These are phyloP conservation scores for Ophonus ardosiacus DNA, from an alignment of 2,888 invertebrate species.

Conservation along the genomic window DNA sequence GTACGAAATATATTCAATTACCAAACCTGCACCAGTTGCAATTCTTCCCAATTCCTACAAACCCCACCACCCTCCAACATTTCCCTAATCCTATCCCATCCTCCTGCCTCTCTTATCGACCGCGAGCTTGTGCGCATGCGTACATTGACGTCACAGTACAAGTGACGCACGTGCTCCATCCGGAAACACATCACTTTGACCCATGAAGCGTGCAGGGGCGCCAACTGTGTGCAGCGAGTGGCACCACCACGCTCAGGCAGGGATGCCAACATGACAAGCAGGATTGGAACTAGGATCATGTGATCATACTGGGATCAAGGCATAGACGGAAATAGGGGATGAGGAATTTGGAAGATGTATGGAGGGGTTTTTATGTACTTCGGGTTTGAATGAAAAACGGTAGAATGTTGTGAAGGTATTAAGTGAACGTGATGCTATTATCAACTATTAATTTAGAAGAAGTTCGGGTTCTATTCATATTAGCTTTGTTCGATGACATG, in stretches of 20 bases:
- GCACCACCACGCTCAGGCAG: slow-evolving; percentile 8
- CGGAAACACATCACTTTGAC: slow-evolving; percentile 61
- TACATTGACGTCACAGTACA: not conserved
- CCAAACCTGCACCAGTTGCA: not conserved
- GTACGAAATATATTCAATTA: too few species aligned
- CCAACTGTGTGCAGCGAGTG: slow-evolving; percentile 36
- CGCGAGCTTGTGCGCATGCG: not conserved
- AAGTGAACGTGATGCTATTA: too few species aligned
- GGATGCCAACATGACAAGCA: slow-evolving; percentile 8
- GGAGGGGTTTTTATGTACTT: not conserved
- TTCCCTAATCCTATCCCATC: not conserved
- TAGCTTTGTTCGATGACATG: too few species aligned
- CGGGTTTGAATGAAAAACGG: too few species aligned
- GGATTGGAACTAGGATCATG: not conserved
- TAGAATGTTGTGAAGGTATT: too few species aligned
- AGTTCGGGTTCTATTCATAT: too few species aligned
- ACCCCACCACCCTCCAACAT: not conserved
- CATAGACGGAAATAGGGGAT: not conserved
- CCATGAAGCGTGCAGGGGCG: slow-evolving; percentile 41
- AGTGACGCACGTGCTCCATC: slow-evolving; percentile 56
- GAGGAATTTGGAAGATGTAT: not conserved
- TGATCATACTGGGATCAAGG: not conserved
- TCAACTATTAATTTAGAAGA: too few species aligned
- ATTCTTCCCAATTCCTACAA: not conserved
- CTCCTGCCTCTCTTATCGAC: slow-evolving; percentile 27